A percentile compares a stretch with the other conserved stretches of the same genome.
These are phyloP conservation scores for Parauchenoglanis punctatus DNA, from an alignment of 2,797 vertebrate genomes.

Conservation along the genomic window DNA sequence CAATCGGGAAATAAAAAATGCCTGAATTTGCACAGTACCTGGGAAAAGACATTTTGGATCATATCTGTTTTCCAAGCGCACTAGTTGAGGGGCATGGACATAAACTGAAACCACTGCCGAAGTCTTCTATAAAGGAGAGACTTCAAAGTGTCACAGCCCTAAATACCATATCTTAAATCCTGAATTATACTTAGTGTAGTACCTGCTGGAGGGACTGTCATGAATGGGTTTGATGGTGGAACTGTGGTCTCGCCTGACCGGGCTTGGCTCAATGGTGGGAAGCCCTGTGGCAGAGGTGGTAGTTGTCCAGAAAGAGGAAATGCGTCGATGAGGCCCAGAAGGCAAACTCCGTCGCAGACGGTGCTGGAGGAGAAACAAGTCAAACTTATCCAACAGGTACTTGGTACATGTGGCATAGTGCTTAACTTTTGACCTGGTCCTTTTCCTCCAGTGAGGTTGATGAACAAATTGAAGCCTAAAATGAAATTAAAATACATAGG, in stretches of 20 bases:
- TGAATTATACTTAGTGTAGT: neutral
- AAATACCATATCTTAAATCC: neutral
- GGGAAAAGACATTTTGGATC: neutral
- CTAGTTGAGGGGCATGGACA: neutral
- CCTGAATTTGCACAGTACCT: neutral
- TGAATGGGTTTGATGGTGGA: conserved; percentile 88
- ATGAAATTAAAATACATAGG: too few species aligned
- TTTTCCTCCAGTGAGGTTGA: neutral
- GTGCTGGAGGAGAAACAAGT: conserved; percentile 67
- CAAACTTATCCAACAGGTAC: neutral
- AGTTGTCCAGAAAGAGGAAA: conserved; percentile 97
- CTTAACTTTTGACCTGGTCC: neutral
- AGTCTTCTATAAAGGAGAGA: neutral
- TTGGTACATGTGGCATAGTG: neutral
- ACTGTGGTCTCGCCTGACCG: conserved; percentile 90
- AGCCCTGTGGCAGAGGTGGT: conserved; percentile 97
- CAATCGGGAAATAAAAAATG: neutral
- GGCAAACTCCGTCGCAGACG: conserved; percentile 90
- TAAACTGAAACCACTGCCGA: neutral
- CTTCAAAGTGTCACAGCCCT: too few species aligned
- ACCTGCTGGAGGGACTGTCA: conserved; percentile 87
- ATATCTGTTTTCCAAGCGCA: neutral
- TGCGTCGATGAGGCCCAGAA: conserved; percentile 86
- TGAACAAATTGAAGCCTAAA: neutral
- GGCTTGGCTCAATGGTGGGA: conserved; percentile 93